Percentiles rank a stretch among this genome's conserved stretches.
phyloP scores from a whole-genome alignment of 1,140 invertebrate species.

The Cotesia vestalis region DNA sequence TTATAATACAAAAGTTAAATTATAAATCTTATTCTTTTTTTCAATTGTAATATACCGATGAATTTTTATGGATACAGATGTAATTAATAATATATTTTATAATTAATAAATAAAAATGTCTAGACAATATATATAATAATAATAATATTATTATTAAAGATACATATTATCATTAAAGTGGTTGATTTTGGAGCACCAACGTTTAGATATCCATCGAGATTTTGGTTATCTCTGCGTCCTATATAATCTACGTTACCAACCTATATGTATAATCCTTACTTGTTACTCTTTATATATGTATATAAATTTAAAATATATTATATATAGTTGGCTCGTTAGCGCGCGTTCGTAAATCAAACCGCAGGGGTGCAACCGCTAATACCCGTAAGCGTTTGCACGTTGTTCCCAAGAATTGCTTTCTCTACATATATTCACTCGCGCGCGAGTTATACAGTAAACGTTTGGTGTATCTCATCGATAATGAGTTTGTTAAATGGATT shows the following conservation, averaged over 20 bases:
- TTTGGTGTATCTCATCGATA: slow-evolving; percentile 63
- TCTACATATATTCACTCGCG: slow-evolving; percentile 13
- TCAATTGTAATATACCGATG: too few relatives aligned
- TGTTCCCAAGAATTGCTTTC: slow-evolving; percentile 30
- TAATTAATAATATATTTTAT: too few relatives aligned
- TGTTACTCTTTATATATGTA: too few relatives aligned
- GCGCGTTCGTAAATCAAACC: slow-evolving; percentile 62
- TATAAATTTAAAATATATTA: not conserved
- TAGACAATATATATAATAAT: too few relatives aligned
- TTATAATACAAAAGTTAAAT: slow-evolving; percentile 57
- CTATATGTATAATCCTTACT: not conserved
- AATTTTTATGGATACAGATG: too few relatives aligned
- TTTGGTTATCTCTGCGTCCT: slow-evolving; percentile 4
- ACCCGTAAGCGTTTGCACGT: slow-evolving; percentile 38
- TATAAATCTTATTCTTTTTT: too few relatives aligned
- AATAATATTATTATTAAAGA: too few relatives aligned
- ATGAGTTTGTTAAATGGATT: slow-evolving; percentile 66
- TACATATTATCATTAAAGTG: too few relatives aligned
- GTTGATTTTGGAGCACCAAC: not conserved
- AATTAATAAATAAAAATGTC: too few relatives aligned
- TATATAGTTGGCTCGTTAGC: slow-evolving; percentile 54
- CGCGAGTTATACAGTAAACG: slow-evolving; percentile 59
- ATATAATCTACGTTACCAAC: not conserved
- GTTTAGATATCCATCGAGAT: slow-evolving; percentile 19
- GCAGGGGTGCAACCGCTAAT: slow-evolving; percentile 63